Base-by-base conservation (phyloP, 2,113 vertebrate genomes). In the Thunnus maccoyii region DNA sequence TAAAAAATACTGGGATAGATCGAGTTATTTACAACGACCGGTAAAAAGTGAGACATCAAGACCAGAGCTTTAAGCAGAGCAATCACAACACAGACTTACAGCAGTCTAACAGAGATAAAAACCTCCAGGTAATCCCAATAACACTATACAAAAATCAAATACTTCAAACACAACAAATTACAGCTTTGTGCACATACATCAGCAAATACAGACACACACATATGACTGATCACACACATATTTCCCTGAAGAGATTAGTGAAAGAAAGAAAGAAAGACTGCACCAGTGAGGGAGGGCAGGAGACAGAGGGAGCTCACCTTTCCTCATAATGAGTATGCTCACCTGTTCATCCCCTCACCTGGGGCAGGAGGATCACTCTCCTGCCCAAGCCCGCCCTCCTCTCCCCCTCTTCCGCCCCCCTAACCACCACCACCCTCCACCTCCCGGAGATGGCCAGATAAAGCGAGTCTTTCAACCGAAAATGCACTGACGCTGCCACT, bases 321-420 rank as follows among this genome's bases (percentile, higher is more conserved):
- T 94, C 93, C 85, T 93, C 84, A 92, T 93, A 93, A 95, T 94
- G 90, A 91, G 91, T 89, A 60, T 17, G 68, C 87, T 95, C 95
- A 95, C 93, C 93, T 95, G 94, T 94, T 93, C 86, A 92, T 94
- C 89, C 87, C 93, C 85, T 95, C 93, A 95, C 94, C 95, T 94
- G 91, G 87, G 94, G 92, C 94, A 90, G 75, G 77, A 84, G 83
- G 88, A 94, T 91, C 91, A 87, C 82, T 77, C 91, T 82, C 90
- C 74, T 78, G 52, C 56, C 12, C 44, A 6, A 41, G 36, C 36
- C 36, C 9, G 36, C 8, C 22, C 36, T 54, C 51, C n/a, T 12
- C 51, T 41, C 46, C 17, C 60, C 55, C 55, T 0, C 63, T 56
- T 50, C 51, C 25, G 25, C 66, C 48, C 61, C 15, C 22, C 69